phyloP scores from a whole-genome alignment of 2,888 invertebrate genomes.

The Cantharis nigra region DNA sequence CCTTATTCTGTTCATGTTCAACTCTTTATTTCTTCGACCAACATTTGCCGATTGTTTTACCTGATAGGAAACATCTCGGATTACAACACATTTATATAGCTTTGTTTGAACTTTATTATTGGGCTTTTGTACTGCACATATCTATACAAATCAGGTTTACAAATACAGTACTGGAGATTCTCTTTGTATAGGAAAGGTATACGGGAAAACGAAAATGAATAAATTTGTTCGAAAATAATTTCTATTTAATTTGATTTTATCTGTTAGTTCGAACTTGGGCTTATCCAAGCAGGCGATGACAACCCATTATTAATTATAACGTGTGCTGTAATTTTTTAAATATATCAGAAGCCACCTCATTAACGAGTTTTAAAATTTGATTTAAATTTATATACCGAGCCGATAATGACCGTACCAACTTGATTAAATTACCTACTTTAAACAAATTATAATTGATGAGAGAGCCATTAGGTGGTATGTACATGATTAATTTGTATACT shows the following conservation, averaged over 20 bases:
- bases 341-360: conserved; percentile 38
- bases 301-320: conserved; percentile 43
- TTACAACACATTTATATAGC: conserved; percentile 40
- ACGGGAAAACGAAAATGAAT: neutral
- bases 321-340: conserved; percentile 35
- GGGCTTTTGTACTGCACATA: conserved; percentile 34
- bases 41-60: conserved; percentile 42
- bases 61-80: conserved; percentile 44
- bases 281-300: conserved; percentile 44
- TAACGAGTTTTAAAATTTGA: conserved; percentile 31
- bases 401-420: conserved; percentile 3
- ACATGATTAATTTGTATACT: neutral
- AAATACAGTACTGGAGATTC: neutral
- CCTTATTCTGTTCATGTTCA: conserved; percentile 21
- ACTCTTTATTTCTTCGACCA: conserved; percentile 36
- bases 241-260: conserved; percentile 39
- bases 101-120: conserved; percentile 37
- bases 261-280: conserved; percentile 36
- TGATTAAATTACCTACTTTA: neutral
- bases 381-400: conserved; percentile 24
- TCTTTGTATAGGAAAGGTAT: neutral
- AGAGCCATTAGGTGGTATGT: neutral
- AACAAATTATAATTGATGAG: neutral
- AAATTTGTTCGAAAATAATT: neutral
- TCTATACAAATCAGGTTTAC: conserved; percentile 17